phyloP scores from a whole-genome alignment of 2,113 vertebrate genomes.

The Poecile atricapillus region DNA sequence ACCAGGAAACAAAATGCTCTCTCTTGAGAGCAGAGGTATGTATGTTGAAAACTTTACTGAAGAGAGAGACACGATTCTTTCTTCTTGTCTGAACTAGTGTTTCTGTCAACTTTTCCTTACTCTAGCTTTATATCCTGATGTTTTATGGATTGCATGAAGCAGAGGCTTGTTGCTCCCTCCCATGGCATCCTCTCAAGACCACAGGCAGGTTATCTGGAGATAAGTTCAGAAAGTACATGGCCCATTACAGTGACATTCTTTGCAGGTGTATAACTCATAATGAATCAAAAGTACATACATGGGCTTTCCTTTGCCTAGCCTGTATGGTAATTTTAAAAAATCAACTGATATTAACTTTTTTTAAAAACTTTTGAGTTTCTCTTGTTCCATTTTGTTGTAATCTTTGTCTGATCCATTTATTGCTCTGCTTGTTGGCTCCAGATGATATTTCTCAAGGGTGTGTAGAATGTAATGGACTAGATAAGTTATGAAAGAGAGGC shows the following conservation, averaged over 20 bases:
- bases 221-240: not conserved
- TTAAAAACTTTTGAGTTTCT: not conserved
- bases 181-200: not conserved
- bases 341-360: not conserved
- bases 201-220: not conserved
- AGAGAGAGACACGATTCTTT: not conserved
- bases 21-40: not conserved
- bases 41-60: not conserved
- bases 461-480: not conserved
- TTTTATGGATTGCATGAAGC: not conserved
- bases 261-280: not conserved
- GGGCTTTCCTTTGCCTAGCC: not conserved
- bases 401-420: not conserved
- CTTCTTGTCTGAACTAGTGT: not conserved
- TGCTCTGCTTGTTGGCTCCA: not conserved
- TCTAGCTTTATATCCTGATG: not conserved
- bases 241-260: not conserved
- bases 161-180: not conserved
- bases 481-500: not conserved
- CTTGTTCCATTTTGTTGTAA: not conserved
- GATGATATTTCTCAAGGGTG: not conserved
- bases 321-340: not conserved
- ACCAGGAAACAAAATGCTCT: not conserved
- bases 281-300: not conserved
- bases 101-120: not conserved